A percentile compares a stretch with the other conserved stretches of the same genome.
Evolutionary conservation across 2,797 vertebrate species (phyloP).

Genomic region (Melanotaenia trifasciata): DNA sequence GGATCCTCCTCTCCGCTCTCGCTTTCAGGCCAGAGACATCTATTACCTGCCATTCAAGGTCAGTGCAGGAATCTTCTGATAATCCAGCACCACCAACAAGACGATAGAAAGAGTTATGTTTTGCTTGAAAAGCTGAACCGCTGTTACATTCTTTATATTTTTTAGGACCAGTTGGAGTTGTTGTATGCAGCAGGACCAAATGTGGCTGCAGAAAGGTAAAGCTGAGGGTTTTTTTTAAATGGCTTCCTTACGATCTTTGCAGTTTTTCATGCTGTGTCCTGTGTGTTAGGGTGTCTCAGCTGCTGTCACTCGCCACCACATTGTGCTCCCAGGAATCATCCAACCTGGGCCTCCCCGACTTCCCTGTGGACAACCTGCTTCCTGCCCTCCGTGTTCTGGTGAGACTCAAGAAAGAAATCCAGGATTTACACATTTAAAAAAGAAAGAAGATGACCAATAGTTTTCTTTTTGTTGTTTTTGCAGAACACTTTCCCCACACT

Average conservation of each 20-base stretch:
- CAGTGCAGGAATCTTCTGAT: slow-evolving; percentile 12
- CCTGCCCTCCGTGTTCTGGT: slow-evolving; percentile 91
- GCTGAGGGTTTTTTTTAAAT: not conserved
- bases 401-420: slow-evolving; percentile 56
- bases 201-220: slow-evolving; percentile 89
- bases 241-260: not conserved
- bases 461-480: slow-evolving; percentile 45
- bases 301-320: slow-evolving; percentile 93
- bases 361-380: slow-evolving; percentile 93
- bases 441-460: not conserved
- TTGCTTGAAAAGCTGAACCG: not conserved
- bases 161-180: slow-evolving; percentile 92
- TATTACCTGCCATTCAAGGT: slow-evolving; percentile 97
- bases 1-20: slow-evolving; percentile 96
- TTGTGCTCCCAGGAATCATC: slow-evolving; percentile 96
- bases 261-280: slow-evolving; percentile 1
- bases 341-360: slow-evolving; percentile 93
- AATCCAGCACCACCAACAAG: not conserved
- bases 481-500: slow-evolving; percentile 92
- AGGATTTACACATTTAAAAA: not conserved
- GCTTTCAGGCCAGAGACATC: slow-evolving; percentile 97
- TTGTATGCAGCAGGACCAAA: slow-evolving; percentile 89
- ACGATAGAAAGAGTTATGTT: not conserved
- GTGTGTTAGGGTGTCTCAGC: slow-evolving; percentile 89
- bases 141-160: not conserved